phyloP scores from a whole-genome alignment of 2,113 vertebrate genomes.

The Sylvia atricapilla region DNA sequence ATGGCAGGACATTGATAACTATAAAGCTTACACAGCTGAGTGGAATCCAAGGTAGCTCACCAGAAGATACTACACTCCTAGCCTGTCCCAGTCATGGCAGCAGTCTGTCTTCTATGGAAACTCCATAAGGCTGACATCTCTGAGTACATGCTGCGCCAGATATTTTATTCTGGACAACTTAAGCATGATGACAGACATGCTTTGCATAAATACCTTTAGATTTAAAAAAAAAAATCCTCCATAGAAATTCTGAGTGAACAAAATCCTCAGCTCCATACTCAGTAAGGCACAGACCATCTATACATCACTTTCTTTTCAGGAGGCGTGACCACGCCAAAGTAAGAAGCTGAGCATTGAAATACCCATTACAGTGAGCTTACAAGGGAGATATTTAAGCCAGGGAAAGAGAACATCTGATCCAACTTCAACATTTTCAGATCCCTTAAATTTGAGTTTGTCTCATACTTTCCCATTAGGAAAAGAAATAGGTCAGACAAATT shows the following conservation, averaged over 20 bases:
- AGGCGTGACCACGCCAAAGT: not conserved
- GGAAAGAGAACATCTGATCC: not conserved
- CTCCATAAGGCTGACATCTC: not conserved
- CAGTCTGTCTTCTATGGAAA: not conserved
- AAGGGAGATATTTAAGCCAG: not conserved
- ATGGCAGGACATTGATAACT: not conserved
- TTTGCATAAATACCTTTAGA: not conserved
- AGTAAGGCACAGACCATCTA: not conserved
- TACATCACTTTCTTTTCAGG: not conserved
- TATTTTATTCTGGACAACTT: not conserved
- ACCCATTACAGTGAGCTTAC: not conserved
- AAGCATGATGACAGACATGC: not conserved
- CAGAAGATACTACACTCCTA: not conserved
- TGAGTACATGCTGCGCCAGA: not conserved
- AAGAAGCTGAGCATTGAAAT: not conserved
- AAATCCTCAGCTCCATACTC: not conserved
- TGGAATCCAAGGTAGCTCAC: not conserved
- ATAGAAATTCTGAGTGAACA: not conserved
- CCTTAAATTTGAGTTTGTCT: not conserved
- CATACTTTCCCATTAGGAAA: not conserved
- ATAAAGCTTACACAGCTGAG: not conserved
- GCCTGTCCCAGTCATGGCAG: no score
- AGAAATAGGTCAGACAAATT: slow-evolving; percentile 22
- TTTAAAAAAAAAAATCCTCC: not conserved
- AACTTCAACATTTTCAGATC: not conserved